Conservation (phyloP, 1,140 invertebrate genomes). For the Conopomorpha cramerella region DNA sequence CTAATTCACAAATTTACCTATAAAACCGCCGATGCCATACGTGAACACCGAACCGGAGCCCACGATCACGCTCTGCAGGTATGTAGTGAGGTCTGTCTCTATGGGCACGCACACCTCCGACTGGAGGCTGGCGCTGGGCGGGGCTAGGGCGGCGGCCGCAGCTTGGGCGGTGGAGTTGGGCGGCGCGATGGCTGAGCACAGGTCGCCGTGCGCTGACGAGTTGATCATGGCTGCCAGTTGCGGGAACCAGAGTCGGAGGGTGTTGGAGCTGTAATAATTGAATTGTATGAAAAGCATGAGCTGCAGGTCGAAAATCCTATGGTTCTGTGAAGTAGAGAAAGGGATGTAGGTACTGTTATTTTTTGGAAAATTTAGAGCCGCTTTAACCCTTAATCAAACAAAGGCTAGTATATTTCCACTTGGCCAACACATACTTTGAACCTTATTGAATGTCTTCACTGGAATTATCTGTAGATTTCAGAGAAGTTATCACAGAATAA, state of each 20-base stretch:
- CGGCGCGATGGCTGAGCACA: conserved; percentile 34
- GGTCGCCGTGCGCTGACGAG: conserved; percentile 14
- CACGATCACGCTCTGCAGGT: conserved; percentile 60
- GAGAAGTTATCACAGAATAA: too few species aligned
- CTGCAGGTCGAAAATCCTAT: too few species aligned
- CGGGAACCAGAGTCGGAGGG: conserved; percentile 64
- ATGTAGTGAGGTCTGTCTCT: conserved; percentile 52
- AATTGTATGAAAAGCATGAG: not conserved
- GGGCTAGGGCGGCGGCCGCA: conserved; percentile 18
- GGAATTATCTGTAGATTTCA: too few species aligned
- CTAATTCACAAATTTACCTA: conserved; percentile 18
- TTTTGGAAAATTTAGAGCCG: too few species aligned
- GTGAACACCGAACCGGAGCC: conserved; percentile 53
- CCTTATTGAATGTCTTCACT: too few species aligned
- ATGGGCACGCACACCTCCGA: conserved; percentile 19
- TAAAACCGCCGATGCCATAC: conserved; percentile 50
- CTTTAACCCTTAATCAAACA: too few species aligned
- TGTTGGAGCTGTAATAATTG: conserved; percentile 40
- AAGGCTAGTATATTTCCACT: too few species aligned
- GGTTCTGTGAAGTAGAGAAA: too few species aligned
- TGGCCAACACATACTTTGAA: too few species aligned
- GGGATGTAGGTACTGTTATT: too few species aligned
- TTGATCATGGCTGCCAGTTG: conserved; percentile 64
- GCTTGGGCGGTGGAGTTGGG: conserved; percentile 1
- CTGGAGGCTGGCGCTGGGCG: conserved; percentile 2